A percentile compares a stretch with the other conserved stretches of the same genome.
Conservation (phyloP, 2,113 vertebrate species). For the Phocoena phocoena region DNA sequence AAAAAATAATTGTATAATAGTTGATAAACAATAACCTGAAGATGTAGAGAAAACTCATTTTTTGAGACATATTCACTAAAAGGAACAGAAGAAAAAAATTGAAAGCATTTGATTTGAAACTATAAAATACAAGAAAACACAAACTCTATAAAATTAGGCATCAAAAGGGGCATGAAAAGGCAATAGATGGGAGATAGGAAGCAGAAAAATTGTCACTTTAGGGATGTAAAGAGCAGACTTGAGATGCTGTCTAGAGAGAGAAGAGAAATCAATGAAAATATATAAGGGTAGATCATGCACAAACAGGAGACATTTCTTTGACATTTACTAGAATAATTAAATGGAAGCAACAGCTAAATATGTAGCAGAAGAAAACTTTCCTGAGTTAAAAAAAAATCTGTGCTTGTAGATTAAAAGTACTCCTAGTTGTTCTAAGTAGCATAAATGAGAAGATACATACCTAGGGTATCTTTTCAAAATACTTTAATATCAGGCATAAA, state of each 20-base stretch:
- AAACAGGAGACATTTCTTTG: background rate
- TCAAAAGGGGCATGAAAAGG: background rate
- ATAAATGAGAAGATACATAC: background rate
- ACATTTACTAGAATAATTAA: conserved; percentile 36
- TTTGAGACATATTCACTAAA: background rate
- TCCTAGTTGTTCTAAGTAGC: background rate
- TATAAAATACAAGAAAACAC: background rate
- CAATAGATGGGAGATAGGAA: background rate
- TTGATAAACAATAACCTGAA: background rate
- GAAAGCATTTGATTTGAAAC: conserved; percentile 12
- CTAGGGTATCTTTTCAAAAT: background rate
- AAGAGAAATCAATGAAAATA: background rate
- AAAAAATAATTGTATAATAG: background rate
- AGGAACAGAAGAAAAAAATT: background rate
- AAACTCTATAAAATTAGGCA: background rate
- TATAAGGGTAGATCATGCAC: background rate
- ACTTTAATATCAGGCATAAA: background rate
- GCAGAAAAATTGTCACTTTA: background rate
- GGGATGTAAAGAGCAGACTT: background rate
- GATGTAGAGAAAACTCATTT: background rate
- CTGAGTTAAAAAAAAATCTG: background rate
- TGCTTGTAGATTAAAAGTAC: background rate
- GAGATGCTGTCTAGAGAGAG: background rate
- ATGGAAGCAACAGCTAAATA: background rate
- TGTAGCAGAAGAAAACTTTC: background rate